phyloP scores from a whole-genome alignment of 2,113 vertebrate genomes.

The Oceanodroma tethys region DNA sequence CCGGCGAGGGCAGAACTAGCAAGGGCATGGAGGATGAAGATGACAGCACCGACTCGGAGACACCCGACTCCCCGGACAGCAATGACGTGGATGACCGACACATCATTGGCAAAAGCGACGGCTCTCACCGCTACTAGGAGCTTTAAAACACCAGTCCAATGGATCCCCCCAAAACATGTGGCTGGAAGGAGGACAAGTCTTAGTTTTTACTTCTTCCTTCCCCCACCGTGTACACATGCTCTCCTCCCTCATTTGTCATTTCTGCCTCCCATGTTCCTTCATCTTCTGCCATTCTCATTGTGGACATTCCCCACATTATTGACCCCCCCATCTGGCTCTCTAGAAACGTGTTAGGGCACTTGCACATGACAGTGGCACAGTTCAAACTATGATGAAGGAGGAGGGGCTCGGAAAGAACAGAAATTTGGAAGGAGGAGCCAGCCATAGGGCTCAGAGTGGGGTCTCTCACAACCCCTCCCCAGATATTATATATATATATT shows the following conservation, averaged over 20 bases:
- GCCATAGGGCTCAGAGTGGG: constrained; percentile 22
- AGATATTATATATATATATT: constrained; percentile 77
- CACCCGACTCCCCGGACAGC: constrained; percentile 75
- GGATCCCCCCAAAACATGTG: neutral
- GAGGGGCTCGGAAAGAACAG: neutral
- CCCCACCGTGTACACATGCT: neutral
- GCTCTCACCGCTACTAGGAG: constrained; percentile 79
- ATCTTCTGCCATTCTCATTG: constrained; percentile 19
- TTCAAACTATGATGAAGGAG: neutral
- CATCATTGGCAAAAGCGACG: constrained; percentile 84
- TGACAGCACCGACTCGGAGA: constrained; percentile 86
- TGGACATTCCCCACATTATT: constrained; percentile 15
- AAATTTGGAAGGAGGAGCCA: neutral
- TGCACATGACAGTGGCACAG: neutral
- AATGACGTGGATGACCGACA: constrained; percentile 76
- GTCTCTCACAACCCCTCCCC: constrained; percentile 7
- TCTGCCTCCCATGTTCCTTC: neutral
- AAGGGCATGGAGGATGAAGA: constrained; percentile 73
- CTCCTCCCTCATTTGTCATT: neutral
- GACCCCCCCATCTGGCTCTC: constrained; percentile 24
- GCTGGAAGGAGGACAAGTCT: constrained; percentile 37
- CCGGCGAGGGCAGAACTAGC: constrained; percentile 43
- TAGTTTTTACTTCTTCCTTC: neutral
- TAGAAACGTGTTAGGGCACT: neutral
- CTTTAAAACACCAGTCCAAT: constrained; percentile 6